phyloP scores from a whole-genome alignment of 2,888 invertebrate species.

The Pyralis farinalis region DNA sequence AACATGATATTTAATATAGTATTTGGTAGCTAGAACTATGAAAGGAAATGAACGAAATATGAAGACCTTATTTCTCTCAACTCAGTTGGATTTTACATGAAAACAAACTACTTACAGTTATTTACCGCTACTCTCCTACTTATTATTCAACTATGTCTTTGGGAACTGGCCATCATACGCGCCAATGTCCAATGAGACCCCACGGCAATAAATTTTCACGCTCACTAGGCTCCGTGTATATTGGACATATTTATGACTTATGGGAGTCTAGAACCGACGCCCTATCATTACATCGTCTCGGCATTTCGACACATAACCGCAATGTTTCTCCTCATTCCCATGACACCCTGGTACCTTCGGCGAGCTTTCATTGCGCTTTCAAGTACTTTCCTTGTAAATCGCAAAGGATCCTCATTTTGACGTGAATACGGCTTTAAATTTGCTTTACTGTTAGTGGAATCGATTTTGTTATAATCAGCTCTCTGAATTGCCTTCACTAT shows the following conservation, averaged over 20 bases:
- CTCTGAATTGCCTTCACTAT: no score
- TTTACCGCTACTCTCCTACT: constrained; percentile 3
- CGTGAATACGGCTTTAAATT: no score
- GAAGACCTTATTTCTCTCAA: no score
- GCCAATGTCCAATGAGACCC: neutral
- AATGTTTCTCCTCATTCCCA: constrained; percentile 9
- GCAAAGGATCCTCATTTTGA: no score
- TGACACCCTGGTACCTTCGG: constrained; percentile 7
- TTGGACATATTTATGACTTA: constrained; percentile 1
- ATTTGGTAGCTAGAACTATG: no score
- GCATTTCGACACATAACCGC: constrained; percentile 1
- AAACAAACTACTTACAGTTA: no score
- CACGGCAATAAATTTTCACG: neutral
- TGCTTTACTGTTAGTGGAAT: no score
- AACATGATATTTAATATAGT: no score
- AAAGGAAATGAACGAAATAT: no score
- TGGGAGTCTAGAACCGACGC: neutral
- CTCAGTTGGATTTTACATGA: no score
- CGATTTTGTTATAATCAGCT: no score
- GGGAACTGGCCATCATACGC: constrained; percentile 2
- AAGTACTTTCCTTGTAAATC: no score
- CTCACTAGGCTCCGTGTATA: neutral
- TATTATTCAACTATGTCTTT: constrained; percentile 6
- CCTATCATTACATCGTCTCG: constrained; percentile 2
- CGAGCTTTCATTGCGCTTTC: neutral